These are phyloP conservation scores for Chelonus formosanus DNA, from an alignment of 2,888 invertebrate species.

Conservation along the genomic window DNA sequence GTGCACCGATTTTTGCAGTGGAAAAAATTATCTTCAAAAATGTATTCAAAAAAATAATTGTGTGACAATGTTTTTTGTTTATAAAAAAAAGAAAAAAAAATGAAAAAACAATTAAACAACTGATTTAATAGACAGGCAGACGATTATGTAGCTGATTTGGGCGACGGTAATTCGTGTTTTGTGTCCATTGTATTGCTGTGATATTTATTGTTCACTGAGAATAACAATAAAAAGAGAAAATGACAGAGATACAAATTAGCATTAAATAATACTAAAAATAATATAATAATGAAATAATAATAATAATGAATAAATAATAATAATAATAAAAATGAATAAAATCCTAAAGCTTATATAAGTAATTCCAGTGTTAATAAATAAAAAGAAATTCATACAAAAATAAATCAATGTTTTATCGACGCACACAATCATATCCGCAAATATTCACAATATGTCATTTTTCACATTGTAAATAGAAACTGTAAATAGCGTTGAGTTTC, in stretches of 20 bases:
- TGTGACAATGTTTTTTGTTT: no score
- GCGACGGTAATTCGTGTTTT: constrained; percentile 44
- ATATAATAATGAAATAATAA: not conserved
- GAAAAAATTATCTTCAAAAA: no score
- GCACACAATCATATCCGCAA: constrained; percentile 22
- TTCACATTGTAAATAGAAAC: constrained; percentile 62
- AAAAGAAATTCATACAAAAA: no score
- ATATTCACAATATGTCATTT: constrained; percentile 35
- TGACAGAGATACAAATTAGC: constrained; percentile 24
- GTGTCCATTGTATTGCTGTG: constrained; percentile 64
- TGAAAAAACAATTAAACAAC: not conserved
- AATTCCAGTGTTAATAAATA: no score
- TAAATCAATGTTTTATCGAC: constrained; percentile 32
- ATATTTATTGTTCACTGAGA: constrained; percentile 57
- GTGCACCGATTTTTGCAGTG: no score
- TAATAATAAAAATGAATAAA: constrained; percentile 13
- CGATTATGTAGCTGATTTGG: constrained; percentile 4
- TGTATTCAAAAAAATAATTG: no score
- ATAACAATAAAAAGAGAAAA: constrained; percentile 33
- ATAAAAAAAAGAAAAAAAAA: no score
- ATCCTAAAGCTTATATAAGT: not conserved
- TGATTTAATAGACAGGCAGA: no score
- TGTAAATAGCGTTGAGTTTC: constrained; percentile 71
- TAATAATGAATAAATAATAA: not conserved
- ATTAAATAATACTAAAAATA: constrained; percentile 17